phyloP scores from a whole-genome alignment of 2,797 vertebrate genomes.

The Buphagus erythrorhynchus region DNA sequence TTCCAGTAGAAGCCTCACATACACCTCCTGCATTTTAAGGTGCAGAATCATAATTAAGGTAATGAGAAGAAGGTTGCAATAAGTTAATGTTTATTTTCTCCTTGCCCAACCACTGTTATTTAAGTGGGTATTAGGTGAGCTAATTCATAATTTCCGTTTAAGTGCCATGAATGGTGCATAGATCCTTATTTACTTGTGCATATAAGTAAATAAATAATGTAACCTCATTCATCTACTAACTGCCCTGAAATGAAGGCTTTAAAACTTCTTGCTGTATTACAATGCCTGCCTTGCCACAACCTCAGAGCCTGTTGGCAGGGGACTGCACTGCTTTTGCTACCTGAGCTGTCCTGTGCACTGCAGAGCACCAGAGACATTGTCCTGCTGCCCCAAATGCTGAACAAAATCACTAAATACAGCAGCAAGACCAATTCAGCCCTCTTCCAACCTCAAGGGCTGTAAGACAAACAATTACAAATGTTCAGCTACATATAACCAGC shows the following conservation, averaged over 20 bases:
- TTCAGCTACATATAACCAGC: background rate
- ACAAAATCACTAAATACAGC: background rate
- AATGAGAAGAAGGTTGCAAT: background rate
- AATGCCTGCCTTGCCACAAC: background rate
- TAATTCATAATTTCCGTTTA: background rate
- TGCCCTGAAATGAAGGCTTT: background rate
- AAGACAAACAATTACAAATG: background rate
- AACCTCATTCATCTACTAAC: background rate
- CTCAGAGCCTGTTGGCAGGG: background rate
- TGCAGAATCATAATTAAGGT: background rate
- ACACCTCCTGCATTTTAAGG: background rate
- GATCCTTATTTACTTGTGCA: background rate
- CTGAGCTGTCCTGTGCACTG: background rate
- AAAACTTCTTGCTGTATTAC: background rate
- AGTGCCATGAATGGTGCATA: background rate
- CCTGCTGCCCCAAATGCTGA: background rate
- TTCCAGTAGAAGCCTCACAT: background rate
- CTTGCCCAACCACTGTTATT: background rate
- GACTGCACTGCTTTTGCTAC: background rate
- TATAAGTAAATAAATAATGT: background rate
- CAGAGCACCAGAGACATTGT: background rate
- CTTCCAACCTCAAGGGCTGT: background rate
- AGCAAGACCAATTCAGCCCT: background rate
- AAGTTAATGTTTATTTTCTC: background rate
- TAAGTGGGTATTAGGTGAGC: background rate